Evolutionary conservation across 2,113 vertebrate species (phyloP), one percentile per base, ranked within the genome.

Genomic region (Cottus gobio): DNA sequence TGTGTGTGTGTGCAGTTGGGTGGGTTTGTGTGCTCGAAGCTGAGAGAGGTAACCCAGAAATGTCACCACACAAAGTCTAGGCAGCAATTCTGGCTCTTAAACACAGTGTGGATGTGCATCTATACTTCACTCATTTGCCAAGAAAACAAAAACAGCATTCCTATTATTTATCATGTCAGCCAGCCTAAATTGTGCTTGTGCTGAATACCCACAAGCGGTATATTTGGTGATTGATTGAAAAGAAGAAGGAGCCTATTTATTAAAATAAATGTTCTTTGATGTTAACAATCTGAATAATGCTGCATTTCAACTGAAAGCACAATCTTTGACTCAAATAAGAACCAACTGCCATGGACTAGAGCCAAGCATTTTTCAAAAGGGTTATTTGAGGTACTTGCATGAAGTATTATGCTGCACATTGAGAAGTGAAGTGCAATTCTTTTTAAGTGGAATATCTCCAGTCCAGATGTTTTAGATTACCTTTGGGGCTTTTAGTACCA

Each of bases 21-120:
- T 82, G 68, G 52, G 36, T 64, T 71, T 75, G 15, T 83, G 61
- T 60, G 44, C 71, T 79, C 20, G 52, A 89, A 79, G 72, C 77
- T 88, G 67, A 46, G 76, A 90, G 84, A 91, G 61, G 72, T 94
- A 93, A 94, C 93, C 92, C 85, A 94, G 89, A 94, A 95, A 91
- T 94, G 93, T 94, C 92, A 94, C 70, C 70, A 71, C 68, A 83
- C 78, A 75, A 82, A 85, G 81, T 92, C 71, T 68, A 85, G 26
- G 77, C 74, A 88, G 88, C 85, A 52, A 56, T 84, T 87, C 71
- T 71, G 63, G 37, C 34, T 86, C 20, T 79, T 85, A 56, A 66
- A 46, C 79, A 74, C 30, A 71, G 61, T 62, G 60, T 56, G 39
- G 46, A 66, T 89, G 68, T 60, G 34, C 67, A 83, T 75, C 69